Conservation (phyloP, 2,888 invertebrate genomes). For the Himalopsyche japonica region DNA sequence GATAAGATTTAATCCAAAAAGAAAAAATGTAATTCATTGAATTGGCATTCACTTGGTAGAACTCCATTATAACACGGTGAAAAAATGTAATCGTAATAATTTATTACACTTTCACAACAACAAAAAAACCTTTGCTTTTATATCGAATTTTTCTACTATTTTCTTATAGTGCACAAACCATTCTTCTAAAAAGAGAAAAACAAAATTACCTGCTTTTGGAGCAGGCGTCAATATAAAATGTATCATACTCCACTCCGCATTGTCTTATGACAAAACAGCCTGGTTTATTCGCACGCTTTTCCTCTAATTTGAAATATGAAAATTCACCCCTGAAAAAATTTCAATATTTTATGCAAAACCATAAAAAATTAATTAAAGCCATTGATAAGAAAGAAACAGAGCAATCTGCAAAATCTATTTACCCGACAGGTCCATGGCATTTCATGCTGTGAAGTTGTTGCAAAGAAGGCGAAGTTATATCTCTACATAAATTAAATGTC, state of each 20-base stretch:
- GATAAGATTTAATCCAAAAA: too few relatives aligned
- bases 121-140: too few relatives aligned
- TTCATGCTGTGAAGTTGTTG: constrained; percentile 71
- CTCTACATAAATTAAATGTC: constrained; percentile 87
- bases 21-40: too few relatives aligned
- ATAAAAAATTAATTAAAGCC: not conserved
- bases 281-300: constrained; percentile 72
- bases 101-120: too few relatives aligned
- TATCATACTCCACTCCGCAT: constrained; percentile 78
- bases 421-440: constrained; percentile 92
- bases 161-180: too few relatives aligned
- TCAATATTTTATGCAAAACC: constrained; percentile 1
- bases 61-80: too few relatives aligned
- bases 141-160: too few relatives aligned
- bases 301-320: constrained; percentile 80
- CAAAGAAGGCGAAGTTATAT: constrained; percentile 79
- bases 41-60: too few relatives aligned
- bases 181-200: too few relatives aligned
- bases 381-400: not conserved
- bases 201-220: constrained; percentile 66
- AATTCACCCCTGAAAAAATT: constrained; percentile 71
- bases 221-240: constrained; percentile 82
- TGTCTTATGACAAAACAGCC: constrained; percentile 84
- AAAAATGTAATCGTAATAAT: too few relatives aligned
- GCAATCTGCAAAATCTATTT: constrained; percentile 38